phyloP scores from a whole-genome alignment of 2,888 invertebrate species.

The Dicroscelio sp. region DNA sequence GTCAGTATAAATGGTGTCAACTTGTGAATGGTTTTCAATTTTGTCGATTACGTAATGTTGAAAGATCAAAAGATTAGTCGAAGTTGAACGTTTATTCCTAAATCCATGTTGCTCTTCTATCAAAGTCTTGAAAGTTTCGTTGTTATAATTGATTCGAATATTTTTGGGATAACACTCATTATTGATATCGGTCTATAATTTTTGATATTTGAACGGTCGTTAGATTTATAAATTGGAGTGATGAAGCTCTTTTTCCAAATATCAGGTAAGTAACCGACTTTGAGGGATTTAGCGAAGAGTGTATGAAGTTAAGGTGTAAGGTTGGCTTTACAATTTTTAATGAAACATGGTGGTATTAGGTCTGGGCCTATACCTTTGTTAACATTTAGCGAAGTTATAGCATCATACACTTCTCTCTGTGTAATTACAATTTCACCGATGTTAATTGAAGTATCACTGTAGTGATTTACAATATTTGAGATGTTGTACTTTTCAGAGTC shows the following conservation, averaged over 20 bases:
- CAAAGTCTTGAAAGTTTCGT: background rate
- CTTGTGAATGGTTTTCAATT: background rate
- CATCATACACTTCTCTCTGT: background rate
- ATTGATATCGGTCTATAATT: slow-evolving; percentile 3
- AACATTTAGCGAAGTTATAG: background rate
- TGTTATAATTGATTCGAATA: background rate
- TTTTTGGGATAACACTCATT: background rate
- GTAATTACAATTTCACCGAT: background rate
- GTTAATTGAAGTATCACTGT: background rate
- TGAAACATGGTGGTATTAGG: background rate
- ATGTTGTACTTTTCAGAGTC: background rate
- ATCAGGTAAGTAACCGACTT: background rate
- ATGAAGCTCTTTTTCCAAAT: background rate
- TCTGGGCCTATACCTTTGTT: background rate
- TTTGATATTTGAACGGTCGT: background rate
- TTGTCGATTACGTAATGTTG: background rate
- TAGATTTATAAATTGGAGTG: background rate
- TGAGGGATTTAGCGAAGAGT: background rate
- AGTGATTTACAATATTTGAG: background rate
- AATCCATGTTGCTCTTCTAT: slow-evolving; percentile 24
- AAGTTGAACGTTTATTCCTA: background rate
- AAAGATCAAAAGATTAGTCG: background rate
- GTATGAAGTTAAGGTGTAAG: background rate
- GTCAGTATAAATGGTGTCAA: slow-evolving; percentile 1
- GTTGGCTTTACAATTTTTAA: background rate